These are phyloP conservation scores for Muntiacus reevesi DNA, from an alignment of 2,113 vertebrate genomes.

Conservation along the genomic window DNA sequence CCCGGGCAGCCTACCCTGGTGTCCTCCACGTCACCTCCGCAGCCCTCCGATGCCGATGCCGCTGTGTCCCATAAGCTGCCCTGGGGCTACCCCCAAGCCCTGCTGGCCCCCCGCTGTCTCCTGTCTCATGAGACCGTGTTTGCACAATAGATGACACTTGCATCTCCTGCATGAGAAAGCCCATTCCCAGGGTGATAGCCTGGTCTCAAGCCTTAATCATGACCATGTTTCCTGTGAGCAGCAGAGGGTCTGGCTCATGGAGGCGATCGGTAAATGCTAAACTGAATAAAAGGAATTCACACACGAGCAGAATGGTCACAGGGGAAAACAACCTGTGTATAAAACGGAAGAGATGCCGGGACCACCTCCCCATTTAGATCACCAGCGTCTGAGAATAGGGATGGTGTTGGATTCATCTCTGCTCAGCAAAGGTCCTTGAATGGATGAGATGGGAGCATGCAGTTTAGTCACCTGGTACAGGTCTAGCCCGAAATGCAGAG, in stretches of 20 bases:
- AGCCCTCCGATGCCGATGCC: accelerated
- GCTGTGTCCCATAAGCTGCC: neutral
- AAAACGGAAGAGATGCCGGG: accelerated
- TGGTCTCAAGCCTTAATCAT: neutral
- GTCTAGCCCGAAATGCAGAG: neutral
- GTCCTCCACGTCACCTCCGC: too few relatives aligned
- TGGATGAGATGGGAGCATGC: neutral
- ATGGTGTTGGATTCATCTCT: accelerated
- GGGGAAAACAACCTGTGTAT: neutral
- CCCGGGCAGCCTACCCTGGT: neutral
- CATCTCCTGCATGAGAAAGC: neutral
- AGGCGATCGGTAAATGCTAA: neutral
- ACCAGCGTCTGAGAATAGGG: neutral
- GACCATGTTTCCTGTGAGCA: accelerated
- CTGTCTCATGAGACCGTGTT: accelerated
- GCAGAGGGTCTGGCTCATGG: neutral
- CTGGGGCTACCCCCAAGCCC: neutral
- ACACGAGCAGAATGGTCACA: accelerated
- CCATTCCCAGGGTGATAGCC: accelerated
- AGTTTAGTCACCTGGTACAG: too few relatives aligned
- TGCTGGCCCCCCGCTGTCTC: neutral
- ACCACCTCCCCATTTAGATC: accelerated
- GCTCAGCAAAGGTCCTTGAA: neutral
- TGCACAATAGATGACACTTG: accelerated
- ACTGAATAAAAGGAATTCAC: neutral